Base-by-base conservation (phyloP, 2,113 vertebrate genomes). In the Callipepla californica region DNA sequence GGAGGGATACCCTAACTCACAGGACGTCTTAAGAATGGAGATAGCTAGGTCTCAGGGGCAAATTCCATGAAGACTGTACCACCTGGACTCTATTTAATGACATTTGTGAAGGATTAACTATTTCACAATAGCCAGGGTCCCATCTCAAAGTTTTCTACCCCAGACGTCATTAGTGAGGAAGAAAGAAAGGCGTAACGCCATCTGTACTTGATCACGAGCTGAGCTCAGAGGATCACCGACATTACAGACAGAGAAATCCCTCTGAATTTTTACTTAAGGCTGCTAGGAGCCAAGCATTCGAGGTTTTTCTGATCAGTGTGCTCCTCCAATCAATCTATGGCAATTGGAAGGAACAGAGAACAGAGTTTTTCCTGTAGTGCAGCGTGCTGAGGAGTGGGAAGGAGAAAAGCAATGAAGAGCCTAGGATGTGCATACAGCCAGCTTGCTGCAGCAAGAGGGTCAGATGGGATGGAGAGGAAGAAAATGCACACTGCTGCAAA, bases 31-130 rank as follows among this genome's bases (percentile, higher is more conserved):
- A 92, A 79, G 80, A 50, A 80, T 61, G 75, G 81, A 81, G 93
- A 70, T 15, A 34, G 23, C 19, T 51, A 82, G 67, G 66, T 89
- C 78, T 92, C 30, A 1, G 79, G 62, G 67, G 74, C 69, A 61
- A 89, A 89, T 68, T 89, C 75, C 75, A 73, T 53, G 76, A 91
- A 77, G 36, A 30, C 72, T 82, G 40, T 62, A 89, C 80, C 94
- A 92, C 94, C 85, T 87, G 94, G 94, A 92, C 36, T 87, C 85
- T 69, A 92, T 82, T 93, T 81, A 95, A 68, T 30, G 67, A 87
- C 69, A 79, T 84, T 94, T 92, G 75, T 85, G 87, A 76, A 85
- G 90, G 94, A 89, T 91, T 92, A 95, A 72, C 34, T 73, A 32
- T 85, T 89, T 87, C 82, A 83, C 85, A 90, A 94, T 3, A 93